Conservation (phyloP, 2,113 vertebrate genomes). For the Brienomyrus brachyistius region DNA sequence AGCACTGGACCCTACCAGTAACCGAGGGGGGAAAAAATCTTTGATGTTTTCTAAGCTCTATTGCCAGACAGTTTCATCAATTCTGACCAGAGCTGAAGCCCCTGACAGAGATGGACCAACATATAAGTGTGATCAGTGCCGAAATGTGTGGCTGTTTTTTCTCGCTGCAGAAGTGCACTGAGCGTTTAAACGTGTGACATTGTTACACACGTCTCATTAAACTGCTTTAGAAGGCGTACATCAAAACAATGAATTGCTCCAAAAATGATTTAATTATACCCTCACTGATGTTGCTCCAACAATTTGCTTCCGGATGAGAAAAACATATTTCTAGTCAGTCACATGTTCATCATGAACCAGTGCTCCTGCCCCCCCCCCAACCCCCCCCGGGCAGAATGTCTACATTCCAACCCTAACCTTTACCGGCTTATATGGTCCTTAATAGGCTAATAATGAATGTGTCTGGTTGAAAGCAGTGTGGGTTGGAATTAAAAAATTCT, state of each 20-base stretch:
- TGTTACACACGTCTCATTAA: not conserved
- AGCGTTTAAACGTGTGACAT: not conserved
- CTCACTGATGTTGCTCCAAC: not conserved
- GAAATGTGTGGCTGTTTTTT: not conserved
- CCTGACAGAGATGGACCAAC: not conserved
- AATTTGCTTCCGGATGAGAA: not conserved
- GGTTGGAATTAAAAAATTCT: too few species aligned
- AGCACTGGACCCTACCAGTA: not conserved
- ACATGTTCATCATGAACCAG: not conserved
- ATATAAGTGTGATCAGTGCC: not conserved
- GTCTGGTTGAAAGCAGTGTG: too few species aligned
- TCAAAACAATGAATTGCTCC: not conserved
- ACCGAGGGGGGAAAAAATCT: not conserved
- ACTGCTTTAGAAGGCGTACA: not conserved
- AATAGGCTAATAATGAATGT: too few species aligned
- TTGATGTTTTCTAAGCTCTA: slow-evolving; percentile 3
- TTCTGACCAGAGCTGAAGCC: not conserved
- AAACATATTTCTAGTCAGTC: not conserved
- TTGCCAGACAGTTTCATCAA: not conserved
- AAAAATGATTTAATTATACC: not conserved
- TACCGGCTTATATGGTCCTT: too few species aligned
- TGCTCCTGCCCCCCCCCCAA: too few species aligned
- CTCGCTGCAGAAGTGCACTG: not conserved
- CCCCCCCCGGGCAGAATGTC: too few species aligned
- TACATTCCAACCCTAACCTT: too few species aligned